Evolutionary conservation across 2,888 invertebrate species (phyloP).

Genomic region (Drosophila infuscata): DNA sequence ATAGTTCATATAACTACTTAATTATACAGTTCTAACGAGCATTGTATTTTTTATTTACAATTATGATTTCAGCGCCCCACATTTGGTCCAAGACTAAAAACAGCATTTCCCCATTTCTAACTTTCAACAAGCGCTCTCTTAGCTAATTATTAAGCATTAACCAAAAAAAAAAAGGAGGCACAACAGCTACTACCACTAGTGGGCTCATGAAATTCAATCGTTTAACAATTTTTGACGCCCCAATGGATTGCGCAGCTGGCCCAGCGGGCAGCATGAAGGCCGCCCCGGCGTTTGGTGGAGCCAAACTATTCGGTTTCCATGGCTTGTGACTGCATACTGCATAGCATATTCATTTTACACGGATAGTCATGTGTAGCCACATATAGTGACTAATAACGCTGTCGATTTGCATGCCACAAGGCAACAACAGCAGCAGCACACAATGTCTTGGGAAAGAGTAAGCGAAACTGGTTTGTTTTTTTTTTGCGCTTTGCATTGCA

Average conservation of each 20-base stretch:
- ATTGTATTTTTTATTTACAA: not conserved
- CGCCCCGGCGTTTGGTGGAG: conserved; percentile 19
- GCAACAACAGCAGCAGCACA: conserved; percentile 34
- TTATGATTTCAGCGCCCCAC: conserved; percentile 9
- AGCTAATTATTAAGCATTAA: conserved; percentile 29
- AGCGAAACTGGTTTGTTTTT: conserved; percentile 39
- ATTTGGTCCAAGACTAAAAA: conserved; percentile 19
- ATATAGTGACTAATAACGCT: conserved; percentile 61
- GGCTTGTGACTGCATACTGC: conserved; percentile 2
- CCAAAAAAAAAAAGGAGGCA: conserved; percentile 3
- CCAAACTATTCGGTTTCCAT: not conserved
- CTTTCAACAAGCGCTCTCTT: conserved; percentile 40
- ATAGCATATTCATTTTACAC: conserved; percentile 19
- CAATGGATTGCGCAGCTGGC: conserved; percentile 42
- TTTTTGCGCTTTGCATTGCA: conserved; percentile 10
- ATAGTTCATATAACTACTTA: not conserved
- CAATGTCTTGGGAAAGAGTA: conserved; percentile 43
- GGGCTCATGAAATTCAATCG: conserved; percentile 47
- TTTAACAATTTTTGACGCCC: conserved; percentile 59
- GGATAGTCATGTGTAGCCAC: conserved; percentile 30
- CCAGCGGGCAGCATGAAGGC: conserved; percentile 56
- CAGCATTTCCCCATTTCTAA: conserved; percentile 20
- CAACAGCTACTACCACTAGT: conserved; percentile 6
- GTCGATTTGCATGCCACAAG: conserved; percentile 58
- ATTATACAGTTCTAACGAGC: conserved; percentile 10